Conservation (phyloP, 1,140 invertebrate species). For the Hycleus phaleratus region DNA sequence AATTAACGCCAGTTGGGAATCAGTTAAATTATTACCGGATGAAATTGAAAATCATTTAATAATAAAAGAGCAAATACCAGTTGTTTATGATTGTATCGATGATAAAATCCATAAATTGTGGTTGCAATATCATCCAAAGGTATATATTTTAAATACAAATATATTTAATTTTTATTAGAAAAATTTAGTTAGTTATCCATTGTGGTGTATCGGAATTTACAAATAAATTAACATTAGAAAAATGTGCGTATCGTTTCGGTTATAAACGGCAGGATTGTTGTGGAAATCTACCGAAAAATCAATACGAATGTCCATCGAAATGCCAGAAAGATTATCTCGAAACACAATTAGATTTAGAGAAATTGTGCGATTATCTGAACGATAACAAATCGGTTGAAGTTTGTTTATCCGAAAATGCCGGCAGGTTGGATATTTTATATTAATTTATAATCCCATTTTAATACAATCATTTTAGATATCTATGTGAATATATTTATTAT, state of each 20-base stretch:
- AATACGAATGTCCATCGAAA: constrained; percentile 37
- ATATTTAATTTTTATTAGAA: constrained; percentile 3
- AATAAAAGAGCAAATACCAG: constrained; percentile 54
- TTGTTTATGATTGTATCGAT: constrained; percentile 57
- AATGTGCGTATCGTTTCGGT: constrained; percentile 47
- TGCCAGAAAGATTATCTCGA: constrained; percentile 39
- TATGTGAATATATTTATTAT: constrained; percentile 64
- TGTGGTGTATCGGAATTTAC: constrained; percentile 53
- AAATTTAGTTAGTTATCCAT: constrained; percentile 54
- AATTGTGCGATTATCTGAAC: constrained; percentile 42
- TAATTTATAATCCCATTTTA: not conserved
- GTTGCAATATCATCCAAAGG: constrained; percentile 54
- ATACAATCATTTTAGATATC: constrained; percentile 44
- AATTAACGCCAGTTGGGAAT: constrained; percentile 72
- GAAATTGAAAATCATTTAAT: constrained; percentile 48
- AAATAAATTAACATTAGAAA: constrained; percentile 50
- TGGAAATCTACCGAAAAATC: constrained; percentile 36
- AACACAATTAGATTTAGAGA: constrained; percentile 39
- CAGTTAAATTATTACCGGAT: constrained; percentile 53
- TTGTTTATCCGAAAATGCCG: constrained; percentile 42
- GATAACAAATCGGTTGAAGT: constrained; percentile 31
- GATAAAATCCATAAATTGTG: constrained; percentile 54
- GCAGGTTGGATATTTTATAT: constrained; percentile 27
- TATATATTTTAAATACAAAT: constrained; percentile 27
- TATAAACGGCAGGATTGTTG: constrained; percentile 47